Base-by-base conservation (phyloP, 2,797 vertebrate genomes). In the Brachyrhaphis roseni region DNA sequence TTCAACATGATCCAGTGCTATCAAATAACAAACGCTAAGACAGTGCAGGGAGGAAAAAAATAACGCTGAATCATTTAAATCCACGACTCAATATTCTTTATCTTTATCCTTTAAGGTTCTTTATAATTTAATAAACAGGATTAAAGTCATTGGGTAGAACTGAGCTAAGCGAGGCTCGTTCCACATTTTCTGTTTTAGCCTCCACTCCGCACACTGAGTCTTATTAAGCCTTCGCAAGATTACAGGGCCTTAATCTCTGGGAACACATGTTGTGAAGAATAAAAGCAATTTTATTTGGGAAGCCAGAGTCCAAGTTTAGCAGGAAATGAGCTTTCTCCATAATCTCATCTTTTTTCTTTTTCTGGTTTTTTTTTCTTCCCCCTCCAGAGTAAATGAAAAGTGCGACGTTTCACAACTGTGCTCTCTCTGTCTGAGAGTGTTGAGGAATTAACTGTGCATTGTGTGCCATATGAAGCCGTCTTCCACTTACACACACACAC, bases 271-370 rank as follows among this genome's bases (percentile, higher is more conserved):
- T 95, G 96, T 92, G 93, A 95, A 96, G 96, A 97, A 97, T 96
- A 96, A 97, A 97, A 97, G 94, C 96, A 95, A 96, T 97, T 97
- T 97, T 96, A 95, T 96, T 97, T 95, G 92, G 96, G 95, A 96
- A 97, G 96, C 93, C 86, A 87, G 93, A 95, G 95, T 96, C 96
- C 94, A 90, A 91, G 94, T 95, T 96, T 95, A 95, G 95, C 93
- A 94, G 91, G 95, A 96, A 97, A 97, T 96, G 89, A 94, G 95
- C 94, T 96, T 94, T 95, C 93, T 91, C 92, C 82, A 84, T 96
- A 96, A 96, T 95, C 96, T 95, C 94, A 89, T 90, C 85, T 94
- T 91, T 89, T 82, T 92, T 88, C 88, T 78, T 86, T 90, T 88
- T 83, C 16, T 49, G 7, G 7, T 49, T 5, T 49, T 47, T 16